Percentiles rank a stretch among this genome's conserved stretches.
Evolutionary conservation across 2,888 invertebrate species (phyloP).

Genomic region (Apoda limacodes): DNA sequence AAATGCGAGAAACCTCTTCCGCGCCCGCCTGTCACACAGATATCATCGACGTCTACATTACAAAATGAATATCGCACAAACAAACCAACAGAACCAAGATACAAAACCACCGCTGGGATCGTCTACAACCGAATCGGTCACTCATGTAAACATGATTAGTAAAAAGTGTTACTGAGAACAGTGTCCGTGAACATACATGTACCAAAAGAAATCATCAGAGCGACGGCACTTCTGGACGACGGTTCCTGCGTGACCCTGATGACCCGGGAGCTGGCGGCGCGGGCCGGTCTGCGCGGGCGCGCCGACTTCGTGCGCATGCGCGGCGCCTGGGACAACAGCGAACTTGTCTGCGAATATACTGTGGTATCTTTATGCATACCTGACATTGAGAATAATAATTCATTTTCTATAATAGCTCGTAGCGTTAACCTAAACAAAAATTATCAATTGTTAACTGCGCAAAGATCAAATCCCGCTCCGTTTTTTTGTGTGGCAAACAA

Average conservation of each 20-base stretch:
- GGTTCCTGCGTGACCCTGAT: slow-evolving; percentile 22
- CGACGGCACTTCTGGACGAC: slow-evolving; percentile 21
- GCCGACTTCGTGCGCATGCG: too few species aligned
- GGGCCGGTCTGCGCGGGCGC: slow-evolving; percentile 21
- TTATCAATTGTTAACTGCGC: too few species aligned
- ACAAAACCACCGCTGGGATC: too few species aligned
- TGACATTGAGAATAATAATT: slow-evolving; percentile 10
- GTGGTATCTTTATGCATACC: slow-evolving; percentile 14
- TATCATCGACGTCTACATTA: slow-evolving; percentile 16
- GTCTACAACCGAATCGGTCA: slow-evolving; percentile 2
- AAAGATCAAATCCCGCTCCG: too few species aligned
- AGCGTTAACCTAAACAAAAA: slow-evolving; percentile 18
- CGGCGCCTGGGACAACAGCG: too few species aligned
- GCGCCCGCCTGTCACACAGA: slow-evolving; percentile 14
- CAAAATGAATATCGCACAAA: too few species aligned
- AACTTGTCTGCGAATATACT: slow-evolving; percentile 1
- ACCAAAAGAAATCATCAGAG: slow-evolving; percentile 15
- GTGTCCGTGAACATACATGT: slow-evolving; percentile 18
- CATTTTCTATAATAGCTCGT: slow-evolving; percentile 12
- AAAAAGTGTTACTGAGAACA: slow-evolving; percentile 17
- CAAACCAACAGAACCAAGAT: too few species aligned
- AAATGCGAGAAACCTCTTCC: slow-evolving; percentile 16
- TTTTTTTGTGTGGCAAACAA: too few species aligned
- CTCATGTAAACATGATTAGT: slow-evolving; percentile 2
- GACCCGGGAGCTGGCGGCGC: slow-evolving; percentile 6